Evolutionary conservation across 2,888 invertebrate species (phyloP).

Genomic region (Scaptomyza tumidula): DNA sequence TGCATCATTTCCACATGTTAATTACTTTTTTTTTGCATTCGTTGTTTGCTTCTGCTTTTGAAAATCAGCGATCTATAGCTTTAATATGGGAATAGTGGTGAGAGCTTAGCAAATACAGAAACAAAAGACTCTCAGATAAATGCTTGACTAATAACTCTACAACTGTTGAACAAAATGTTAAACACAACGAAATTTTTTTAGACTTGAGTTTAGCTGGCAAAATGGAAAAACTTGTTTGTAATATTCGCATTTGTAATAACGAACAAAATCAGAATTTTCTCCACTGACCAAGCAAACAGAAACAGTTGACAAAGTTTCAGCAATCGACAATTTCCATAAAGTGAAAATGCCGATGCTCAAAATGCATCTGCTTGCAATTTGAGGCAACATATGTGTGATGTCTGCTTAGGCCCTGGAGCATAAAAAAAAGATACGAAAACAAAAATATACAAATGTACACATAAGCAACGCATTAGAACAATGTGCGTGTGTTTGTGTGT

Average conservation of each 20-base stretch:
- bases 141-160: background rate
- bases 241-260: background rate
- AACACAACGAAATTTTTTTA: background rate
- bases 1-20: constrained; percentile 43
- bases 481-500: constrained; percentile 10
- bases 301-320: constrained; percentile 41
- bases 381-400: constrained; percentile 68
- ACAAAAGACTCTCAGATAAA: background rate
- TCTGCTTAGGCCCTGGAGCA: constrained; percentile 45
- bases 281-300: constrained; percentile 18
- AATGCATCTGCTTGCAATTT: constrained; percentile 61
- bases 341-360: constrained; percentile 33
- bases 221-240: background rate
- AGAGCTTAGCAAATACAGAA: constrained; percentile 22
- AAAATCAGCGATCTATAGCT: constrained; percentile 11
- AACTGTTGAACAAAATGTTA: background rate
- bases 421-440: constrained; percentile 28
- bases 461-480: constrained; percentile 43
- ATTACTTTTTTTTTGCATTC: constrained; percentile 27
- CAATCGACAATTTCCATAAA: background rate
- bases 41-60: constrained; percentile 5
- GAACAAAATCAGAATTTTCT: background rate
- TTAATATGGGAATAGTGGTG: background rate
- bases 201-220: background rate
- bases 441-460: constrained; percentile 21